Conservation (phyloP, 2,113 vertebrate genomes). For the Xenopus tropicalis region DNA sequence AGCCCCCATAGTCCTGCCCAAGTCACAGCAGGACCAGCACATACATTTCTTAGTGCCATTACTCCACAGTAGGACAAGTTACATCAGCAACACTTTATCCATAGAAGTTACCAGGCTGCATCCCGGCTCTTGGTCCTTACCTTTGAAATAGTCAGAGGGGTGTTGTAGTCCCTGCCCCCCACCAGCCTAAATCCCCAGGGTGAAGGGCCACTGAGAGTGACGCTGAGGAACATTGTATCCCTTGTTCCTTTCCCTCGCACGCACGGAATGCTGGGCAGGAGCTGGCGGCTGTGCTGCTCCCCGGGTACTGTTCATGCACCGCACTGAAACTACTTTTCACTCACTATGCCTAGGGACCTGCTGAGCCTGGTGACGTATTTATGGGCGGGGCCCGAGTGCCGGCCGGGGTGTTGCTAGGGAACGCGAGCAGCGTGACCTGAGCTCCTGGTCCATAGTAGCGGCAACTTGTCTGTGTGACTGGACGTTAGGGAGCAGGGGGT, state of each 20-base stretch:
- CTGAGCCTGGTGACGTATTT: constrained; percentile 41
- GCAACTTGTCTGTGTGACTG: not conserved
- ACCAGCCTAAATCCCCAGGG: constrained; percentile 95
- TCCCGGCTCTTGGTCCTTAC: constrained; percentile 61
- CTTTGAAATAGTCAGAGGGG: constrained; percentile 89
- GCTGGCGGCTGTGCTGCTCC: not conserved
- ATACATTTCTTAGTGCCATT: too few species aligned
- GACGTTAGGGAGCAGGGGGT: not conserved
- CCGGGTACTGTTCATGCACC: constrained; percentile 29
- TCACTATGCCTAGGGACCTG: constrained; percentile 34
- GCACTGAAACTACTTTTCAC: not conserved
- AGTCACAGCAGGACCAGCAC: too few species aligned
- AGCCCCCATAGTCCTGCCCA: too few species aligned
- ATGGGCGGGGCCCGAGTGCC: constrained; percentile 31
- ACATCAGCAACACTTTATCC: too few species aligned
- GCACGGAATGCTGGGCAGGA: constrained; percentile 13
- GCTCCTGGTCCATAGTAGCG: not conserved
- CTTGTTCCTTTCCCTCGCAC: not conserved
- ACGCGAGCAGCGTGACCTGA: not conserved
- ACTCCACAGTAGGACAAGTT: too few species aligned
- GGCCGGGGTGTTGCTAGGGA: constrained; percentile 17
- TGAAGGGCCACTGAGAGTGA: constrained; percentile 85
- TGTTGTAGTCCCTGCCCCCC: constrained; percentile 91
- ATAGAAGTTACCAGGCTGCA: too few species aligned
- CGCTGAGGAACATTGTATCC: constrained; percentile 75